phyloP scores from a whole-genome alignment of 2,888 invertebrate species.

The Mythimna albipuncta region DNA sequence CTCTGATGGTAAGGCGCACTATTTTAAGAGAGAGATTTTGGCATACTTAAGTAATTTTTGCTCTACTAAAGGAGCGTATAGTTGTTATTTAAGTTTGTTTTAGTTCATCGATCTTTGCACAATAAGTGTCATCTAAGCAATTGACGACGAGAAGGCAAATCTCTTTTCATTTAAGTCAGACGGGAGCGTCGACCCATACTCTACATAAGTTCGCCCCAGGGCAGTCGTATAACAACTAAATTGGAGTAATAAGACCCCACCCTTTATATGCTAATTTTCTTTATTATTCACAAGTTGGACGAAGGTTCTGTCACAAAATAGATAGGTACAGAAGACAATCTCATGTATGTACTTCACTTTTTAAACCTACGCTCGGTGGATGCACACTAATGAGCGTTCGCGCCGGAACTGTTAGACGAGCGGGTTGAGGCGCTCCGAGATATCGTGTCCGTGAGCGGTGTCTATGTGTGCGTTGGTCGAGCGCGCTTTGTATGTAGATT shows the following conservation, averaged over 20 bases:
- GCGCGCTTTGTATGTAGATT: too few species aligned
- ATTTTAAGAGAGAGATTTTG: too few species aligned
- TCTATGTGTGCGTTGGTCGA: too few species aligned
- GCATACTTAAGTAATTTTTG: too few species aligned
- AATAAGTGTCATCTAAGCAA: constrained; percentile 49
- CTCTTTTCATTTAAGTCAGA: constrained; percentile 46
- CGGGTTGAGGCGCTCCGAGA: too few species aligned
- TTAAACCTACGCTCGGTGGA: too few species aligned
- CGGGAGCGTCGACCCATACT: constrained; percentile 52
- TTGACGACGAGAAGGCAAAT: constrained; percentile 52
- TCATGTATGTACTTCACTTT: too few species aligned
- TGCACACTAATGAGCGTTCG: too few species aligned
- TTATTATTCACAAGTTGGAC: constrained; percentile 50
- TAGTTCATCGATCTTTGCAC: constrained; percentile 49
- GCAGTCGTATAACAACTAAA: constrained; percentile 56
- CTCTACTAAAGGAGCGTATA: neutral
- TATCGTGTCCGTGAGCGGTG: too few species aligned
- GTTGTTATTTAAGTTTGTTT: constrained; percentile 54
- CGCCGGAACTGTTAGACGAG: too few species aligned
- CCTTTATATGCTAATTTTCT: constrained; percentile 64
- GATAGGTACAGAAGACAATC: too few species aligned
- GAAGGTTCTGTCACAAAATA: constrained; percentile 13
- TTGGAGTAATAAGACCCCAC: constrained; percentile 60
- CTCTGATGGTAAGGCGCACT: too few species aligned
- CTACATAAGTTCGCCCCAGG: constrained; percentile 49